phyloP scores from a whole-genome alignment of 2,888 invertebrate species.

The Pharmacophagus antenor region DNA sequence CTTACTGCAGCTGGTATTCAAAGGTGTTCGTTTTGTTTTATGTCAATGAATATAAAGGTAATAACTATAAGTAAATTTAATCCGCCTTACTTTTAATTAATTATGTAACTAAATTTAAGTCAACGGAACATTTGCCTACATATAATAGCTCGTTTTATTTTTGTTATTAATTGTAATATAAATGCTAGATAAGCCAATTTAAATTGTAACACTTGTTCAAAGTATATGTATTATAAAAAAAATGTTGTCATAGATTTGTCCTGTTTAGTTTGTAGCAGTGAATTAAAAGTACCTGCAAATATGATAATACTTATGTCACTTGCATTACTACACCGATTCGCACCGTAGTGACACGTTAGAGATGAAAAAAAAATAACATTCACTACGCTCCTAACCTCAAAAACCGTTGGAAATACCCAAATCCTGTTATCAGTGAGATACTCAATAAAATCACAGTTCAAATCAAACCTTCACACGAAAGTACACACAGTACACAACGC shows the following conservation, averaged over 20 bases:
- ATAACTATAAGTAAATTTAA: conserved; percentile 23
- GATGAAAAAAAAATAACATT: conserved; percentile 44
- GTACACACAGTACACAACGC: conserved; percentile 53
- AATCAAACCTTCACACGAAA: conserved; percentile 46
- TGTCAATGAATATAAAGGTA: conserved; percentile 10
- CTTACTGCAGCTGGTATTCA: not conserved
- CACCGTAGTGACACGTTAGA: conserved; percentile 45
- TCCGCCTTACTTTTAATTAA: conserved; percentile 19
- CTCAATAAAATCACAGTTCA: conserved; percentile 23
- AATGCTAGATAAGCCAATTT: too few species aligned
- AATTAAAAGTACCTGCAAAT: conserved; percentile 59
- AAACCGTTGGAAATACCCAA: conserved; percentile 58
- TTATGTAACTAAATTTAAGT: conserved; percentile 18
- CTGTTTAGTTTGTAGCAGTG: not conserved
- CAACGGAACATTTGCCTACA: not conserved
- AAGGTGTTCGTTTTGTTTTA: conserved; percentile 1
- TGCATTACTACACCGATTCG: conserved; percentile 43
- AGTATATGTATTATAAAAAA: too few species aligned
- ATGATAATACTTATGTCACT: conserved; percentile 64
- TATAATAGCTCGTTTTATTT: not conserved
- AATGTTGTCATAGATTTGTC: not conserved
- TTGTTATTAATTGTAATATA: too few species aligned
- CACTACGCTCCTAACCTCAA: conserved; percentile 52
- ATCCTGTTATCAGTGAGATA: conserved; percentile 41
- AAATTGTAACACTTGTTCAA: too few species aligned